These are phyloP conservation scores for Amblyjoppa proteus DNA, from an alignment of 2,888 invertebrate species.

Conservation along the genomic window DNA sequence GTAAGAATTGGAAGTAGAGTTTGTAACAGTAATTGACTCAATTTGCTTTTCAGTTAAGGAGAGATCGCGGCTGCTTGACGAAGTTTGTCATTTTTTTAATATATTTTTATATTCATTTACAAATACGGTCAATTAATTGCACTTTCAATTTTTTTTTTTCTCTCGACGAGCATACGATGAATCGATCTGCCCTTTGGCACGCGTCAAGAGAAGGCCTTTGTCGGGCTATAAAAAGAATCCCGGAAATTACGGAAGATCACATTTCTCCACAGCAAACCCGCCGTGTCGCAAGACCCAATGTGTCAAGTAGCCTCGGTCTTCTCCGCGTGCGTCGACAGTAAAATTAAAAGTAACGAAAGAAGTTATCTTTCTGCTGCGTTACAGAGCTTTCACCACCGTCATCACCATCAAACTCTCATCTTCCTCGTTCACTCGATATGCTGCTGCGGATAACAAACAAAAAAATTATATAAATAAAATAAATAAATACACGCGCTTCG, in stretches of 20 bases:
- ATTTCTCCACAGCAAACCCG: neutral
- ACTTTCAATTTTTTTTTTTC: neutral
- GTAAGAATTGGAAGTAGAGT: neutral
- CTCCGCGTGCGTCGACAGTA: neutral
- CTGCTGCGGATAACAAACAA: neutral
- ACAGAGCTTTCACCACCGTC: conserved; percentile 23
- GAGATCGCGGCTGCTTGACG: neutral
- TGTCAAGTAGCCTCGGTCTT: neutral
- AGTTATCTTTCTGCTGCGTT: neutral
- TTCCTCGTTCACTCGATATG: neutral
- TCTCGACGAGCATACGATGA: neutral
- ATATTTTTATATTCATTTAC: no score
- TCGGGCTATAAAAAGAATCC: neutral
- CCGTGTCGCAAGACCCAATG: neutral
- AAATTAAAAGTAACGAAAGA: conserved; percentile 3
- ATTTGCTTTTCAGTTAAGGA: neutral
- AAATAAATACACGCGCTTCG: neutral
- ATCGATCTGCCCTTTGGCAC: neutral
- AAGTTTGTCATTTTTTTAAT: neutral
- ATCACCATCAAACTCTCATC: neutral
- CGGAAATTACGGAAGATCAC: neutral
- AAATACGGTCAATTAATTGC: no score
- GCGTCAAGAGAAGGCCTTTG: neutral
- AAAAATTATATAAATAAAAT: neutral
- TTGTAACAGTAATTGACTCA: neutral